Evolutionary conservation across 2,888 invertebrate species (phyloP).

Genomic region (Parnassius glacialis): DNA sequence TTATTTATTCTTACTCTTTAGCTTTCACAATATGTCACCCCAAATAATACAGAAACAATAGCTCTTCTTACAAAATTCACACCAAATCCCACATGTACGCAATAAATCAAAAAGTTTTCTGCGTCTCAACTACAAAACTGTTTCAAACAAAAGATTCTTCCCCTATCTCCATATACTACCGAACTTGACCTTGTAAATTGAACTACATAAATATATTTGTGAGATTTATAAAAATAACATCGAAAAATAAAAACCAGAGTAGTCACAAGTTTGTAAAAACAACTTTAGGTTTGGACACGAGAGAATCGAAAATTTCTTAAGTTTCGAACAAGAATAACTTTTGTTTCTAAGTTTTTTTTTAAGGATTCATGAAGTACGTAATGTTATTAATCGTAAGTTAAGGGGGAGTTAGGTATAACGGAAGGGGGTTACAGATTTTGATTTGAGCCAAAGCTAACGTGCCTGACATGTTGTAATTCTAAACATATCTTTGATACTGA

Average conservation of each 20-base stretch:
- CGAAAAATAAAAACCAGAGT: neutral
- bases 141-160: conserved; percentile 1
- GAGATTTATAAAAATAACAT: neutral
- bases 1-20: too few relatives aligned
- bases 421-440: too few relatives aligned
- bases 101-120: conserved; percentile 8
- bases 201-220: neutral
- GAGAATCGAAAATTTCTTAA: conserved; percentile 17
- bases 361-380: too few relatives aligned
- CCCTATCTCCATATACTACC: neutral
- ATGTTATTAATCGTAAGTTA: too few relatives aligned
- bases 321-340: conserved; percentile 12
- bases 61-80: neutral
- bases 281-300: conserved; percentile 2
- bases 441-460: too few relatives aligned
- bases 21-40: neutral
- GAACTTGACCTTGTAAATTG: conserved; percentile 9
- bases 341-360: conserved; percentile 10
- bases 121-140: neutral
- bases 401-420: too few relatives aligned
- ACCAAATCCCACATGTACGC: neutral
- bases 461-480: too few relatives aligned
- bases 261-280: conserved; percentile 2
- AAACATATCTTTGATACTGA: too few relatives aligned
- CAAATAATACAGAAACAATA: neutral